Conservation (phyloP, 2,113 vertebrate genomes). For the Apistogramma diplotaenia region DNA sequence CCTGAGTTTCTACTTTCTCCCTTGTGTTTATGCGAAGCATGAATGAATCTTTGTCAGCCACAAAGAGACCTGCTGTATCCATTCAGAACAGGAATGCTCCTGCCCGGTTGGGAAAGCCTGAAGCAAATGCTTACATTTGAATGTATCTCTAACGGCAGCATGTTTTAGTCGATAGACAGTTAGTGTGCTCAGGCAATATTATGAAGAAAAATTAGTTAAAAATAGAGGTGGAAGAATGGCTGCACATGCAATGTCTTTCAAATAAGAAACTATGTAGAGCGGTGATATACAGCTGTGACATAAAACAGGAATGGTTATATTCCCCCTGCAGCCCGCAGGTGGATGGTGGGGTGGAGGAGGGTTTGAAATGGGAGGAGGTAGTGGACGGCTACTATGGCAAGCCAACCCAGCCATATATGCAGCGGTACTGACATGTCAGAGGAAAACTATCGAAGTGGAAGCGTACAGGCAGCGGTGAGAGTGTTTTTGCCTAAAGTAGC, state of each 20-base stretch:
- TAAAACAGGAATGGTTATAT: too few relatives aligned
- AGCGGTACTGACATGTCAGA: too few relatives aligned
- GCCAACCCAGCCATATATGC: too few relatives aligned
- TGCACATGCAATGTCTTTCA: neutral
- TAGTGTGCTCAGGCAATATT: neutral
- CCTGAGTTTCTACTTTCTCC: neutral
- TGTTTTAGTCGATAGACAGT: neutral
- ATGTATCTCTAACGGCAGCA: neutral
- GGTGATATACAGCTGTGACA: neutral
- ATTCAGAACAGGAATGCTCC: neutral
- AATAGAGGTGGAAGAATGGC: neutral
- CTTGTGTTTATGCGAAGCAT: neutral
- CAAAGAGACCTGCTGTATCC: neutral
- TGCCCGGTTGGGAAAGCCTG: neutral
- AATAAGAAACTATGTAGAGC: neutral
- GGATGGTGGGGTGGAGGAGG: too few relatives aligned
- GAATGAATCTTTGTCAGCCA: neutral
- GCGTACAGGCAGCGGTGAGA: too few relatives aligned
- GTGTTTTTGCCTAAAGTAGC: too few relatives aligned
- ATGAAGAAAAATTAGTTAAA: too few relatives aligned
- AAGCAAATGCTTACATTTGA: neutral
- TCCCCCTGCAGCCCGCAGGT: too few relatives aligned
- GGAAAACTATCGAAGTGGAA: too few relatives aligned
- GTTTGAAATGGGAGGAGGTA: too few relatives aligned
- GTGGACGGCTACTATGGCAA: too few relatives aligned